Evolutionary conservation across 2,888 invertebrate genomes (phyloP).

Genomic region (Cecidostiba fungosa): DNA sequence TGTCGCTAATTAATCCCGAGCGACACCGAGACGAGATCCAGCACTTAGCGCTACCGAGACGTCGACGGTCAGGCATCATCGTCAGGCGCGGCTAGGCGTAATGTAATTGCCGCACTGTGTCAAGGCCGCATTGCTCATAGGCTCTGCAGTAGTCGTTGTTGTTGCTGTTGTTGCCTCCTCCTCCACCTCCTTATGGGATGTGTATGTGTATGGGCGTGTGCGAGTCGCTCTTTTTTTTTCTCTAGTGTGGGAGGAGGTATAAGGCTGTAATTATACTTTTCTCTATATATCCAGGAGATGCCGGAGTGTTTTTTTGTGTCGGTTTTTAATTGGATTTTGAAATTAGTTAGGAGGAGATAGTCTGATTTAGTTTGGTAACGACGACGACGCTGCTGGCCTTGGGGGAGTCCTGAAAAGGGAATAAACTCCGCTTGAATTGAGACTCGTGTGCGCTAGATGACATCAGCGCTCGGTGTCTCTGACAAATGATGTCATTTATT

Average conservation of each 20-base stretch:
- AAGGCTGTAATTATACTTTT: conserved; percentile 1
- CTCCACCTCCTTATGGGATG: conserved; percentile 2
- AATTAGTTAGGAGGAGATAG: background rate
- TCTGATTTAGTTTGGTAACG: background rate
- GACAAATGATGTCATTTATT: conserved; percentile 5
- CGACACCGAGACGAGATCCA: conserved; percentile 32
- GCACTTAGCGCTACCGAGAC: conserved; percentile 14
- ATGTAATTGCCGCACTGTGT: conserved; percentile 68
- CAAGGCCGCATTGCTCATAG: conserved; percentile 70
- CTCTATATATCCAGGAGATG: background rate
- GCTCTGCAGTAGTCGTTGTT: background rate
- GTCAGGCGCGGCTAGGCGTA: conserved; percentile 40
- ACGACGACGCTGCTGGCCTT: background rate
- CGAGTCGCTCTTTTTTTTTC: background rate
- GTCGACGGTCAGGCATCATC: background rate
- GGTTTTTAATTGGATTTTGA: background rate
- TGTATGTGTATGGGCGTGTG: background rate
- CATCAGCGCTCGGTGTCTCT: background rate
- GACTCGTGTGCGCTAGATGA: conserved; percentile 3
- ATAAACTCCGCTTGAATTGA: background rate
- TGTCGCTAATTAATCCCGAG: conserved; percentile 50
- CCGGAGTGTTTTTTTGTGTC: background rate
- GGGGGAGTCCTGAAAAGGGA: conserved; percentile 16
- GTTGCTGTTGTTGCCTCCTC: background rate
- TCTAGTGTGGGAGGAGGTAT: background rate